Percentiles rank a stretch among this genome's conserved stretches.
Conservation (phyloP, 1,140 invertebrate genomes). For the Sminthurides bifidus region DNA sequence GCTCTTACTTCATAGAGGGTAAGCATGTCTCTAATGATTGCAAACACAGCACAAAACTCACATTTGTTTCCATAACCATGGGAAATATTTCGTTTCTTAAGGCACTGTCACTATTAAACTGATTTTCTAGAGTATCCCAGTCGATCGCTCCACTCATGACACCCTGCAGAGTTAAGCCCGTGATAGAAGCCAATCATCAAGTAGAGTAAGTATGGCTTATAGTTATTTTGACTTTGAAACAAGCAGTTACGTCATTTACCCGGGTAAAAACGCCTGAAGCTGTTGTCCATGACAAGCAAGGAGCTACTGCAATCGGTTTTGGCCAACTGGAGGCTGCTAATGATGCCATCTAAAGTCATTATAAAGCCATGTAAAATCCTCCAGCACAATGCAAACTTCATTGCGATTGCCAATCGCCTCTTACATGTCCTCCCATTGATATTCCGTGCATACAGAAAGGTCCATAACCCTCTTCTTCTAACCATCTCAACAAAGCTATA, state of each 20-base stretch:
- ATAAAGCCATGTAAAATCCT: not conserved
- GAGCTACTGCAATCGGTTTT: conserved; percentile 80
- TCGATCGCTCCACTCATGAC: conserved; percentile 87
- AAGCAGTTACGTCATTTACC: conserved; percentile 41
- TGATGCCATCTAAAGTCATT: conserved; percentile 74
- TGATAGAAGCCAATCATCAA: too few relatives aligned
- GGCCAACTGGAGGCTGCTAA: conserved; percentile 89
- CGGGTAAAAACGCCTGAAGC: conserved; percentile 90
- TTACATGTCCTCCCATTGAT: conserved; percentile 90
- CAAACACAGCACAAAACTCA: not conserved
- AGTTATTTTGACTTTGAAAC: too few relatives aligned
- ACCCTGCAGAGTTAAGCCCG: conserved; percentile 54
- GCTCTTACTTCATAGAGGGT: too few relatives aligned
- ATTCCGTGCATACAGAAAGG: conserved; percentile 90
- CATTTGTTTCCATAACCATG: conserved; percentile 41
- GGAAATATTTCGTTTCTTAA: conserved; percentile 73
- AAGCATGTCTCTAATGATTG: too few relatives aligned
- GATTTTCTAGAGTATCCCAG: conserved; percentile 78
- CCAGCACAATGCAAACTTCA: too few relatives aligned
- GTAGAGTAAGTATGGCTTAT: too few relatives aligned
- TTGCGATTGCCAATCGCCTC: too few relatives aligned
- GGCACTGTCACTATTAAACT: conserved; percentile 71
- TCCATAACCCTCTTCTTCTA: conserved; percentile 70
- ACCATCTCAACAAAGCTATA: conserved; percentile 85
- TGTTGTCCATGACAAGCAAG: conserved; percentile 93